These are phyloP conservation scores for Agrotis puta DNA, from an alignment of 2,888 invertebrate species.

Conservation along the genomic window DNA sequence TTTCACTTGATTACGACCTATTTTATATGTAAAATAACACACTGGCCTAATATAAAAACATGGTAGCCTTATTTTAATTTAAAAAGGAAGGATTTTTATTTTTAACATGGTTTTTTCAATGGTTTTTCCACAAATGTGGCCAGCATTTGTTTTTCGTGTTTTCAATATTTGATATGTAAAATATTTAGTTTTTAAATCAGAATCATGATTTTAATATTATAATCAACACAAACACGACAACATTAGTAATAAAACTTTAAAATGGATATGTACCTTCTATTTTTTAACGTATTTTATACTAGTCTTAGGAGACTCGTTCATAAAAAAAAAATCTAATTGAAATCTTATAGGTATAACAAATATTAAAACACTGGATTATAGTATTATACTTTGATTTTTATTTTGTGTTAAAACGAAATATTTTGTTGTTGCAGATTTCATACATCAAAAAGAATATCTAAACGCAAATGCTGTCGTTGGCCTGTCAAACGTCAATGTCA, in stretches of 20 bases:
- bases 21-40: background rate
- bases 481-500: conserved; percentile 40
- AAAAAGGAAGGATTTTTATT: background rate
- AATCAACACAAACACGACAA: too few species aligned
- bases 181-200: too few species aligned
- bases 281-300: too few species aligned
- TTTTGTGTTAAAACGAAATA: background rate
- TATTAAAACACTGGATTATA: too few species aligned
- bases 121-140: background rate
- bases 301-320: too few species aligned
- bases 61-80: background rate
- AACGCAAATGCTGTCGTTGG: conserved; percentile 6
- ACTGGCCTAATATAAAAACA: background rate
- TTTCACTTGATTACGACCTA: background rate
- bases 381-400: too few species aligned
- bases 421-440: background rate
- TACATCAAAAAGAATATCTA: background rate
- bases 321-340: too few species aligned
- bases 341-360: too few species aligned
- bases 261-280: too few species aligned
- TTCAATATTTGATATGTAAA: too few species aligned
- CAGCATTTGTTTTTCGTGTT: background rate
- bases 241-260: too few species aligned
- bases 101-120: background rate
- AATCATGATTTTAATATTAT: too few species aligned